Base-by-base conservation (phyloP, 1,140 invertebrate genomes). In the Melitaea cinxia region DNA sequence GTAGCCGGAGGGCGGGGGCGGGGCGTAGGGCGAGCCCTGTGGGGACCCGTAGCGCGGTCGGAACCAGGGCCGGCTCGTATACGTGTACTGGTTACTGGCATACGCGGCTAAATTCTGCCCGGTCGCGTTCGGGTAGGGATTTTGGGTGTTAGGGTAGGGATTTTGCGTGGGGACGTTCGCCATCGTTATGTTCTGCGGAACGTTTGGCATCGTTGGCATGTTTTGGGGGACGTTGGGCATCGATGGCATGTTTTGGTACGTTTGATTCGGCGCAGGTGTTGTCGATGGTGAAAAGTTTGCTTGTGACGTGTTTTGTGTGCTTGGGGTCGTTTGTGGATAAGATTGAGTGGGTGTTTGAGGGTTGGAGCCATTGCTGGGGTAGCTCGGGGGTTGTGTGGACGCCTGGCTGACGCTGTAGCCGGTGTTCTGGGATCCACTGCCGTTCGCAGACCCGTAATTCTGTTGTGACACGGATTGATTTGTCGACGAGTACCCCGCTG, bases 21-120 rank as follows among this genome's bases (percentile, higher is more conserved):
- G 82, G 0, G 78, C 70, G 74, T 88, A 90, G 0, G 87, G 87
- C 1, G 84, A 88, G 4, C 83, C 80, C 49, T 88, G 84, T 0
- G 85, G 85, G 0, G 84, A 87, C 0, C 81, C 85, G 55, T 85
- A 89, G 6, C 87, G 53, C 1, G 85, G 80, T n/a, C 87, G 70
- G 58, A 87, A 85, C 87, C 87, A 89, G 0, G 85, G 85, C 12
- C 87, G 78, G 24, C 80, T 85, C 5, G 75, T 86, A 55, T 86
- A 87, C 26, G 83, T 84, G 45, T 88, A 90, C 63, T 88, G 85
- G 65, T 88, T 88, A 56, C 77, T 85, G 0, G 88, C 88, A 49
- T 88, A 90, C 24, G 88, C 88, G 47, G 88, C 88, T 69, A 90
- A 73, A 68, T 90, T 90, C 47, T 90, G 88, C 1, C 88, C 88